phyloP scores from a whole-genome alignment of 1,140 invertebrate species.

The Brachionus angularis region DNA sequence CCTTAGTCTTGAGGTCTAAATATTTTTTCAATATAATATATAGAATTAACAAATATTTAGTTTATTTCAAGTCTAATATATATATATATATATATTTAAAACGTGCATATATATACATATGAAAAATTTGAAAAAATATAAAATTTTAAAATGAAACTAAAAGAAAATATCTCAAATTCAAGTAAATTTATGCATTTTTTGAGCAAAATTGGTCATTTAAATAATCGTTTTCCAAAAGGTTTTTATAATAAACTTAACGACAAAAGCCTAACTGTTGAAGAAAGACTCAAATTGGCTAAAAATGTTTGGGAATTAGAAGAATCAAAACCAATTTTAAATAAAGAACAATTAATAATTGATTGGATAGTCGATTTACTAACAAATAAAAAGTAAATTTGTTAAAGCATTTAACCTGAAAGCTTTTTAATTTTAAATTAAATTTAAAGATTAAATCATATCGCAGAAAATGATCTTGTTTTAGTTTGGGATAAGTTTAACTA shows the following conservation, averaged over 20 bases:
- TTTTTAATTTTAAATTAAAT: not conserved
- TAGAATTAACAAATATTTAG: too few species aligned
- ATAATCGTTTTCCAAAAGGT: not conserved
- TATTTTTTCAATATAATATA: too few species aligned
- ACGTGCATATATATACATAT: slow-evolving; percentile 27
- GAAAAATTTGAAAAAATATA: slow-evolving; percentile 1
- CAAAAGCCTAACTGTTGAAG: not conserved
- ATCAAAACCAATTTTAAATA: not conserved
- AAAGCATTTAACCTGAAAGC: not conserved
- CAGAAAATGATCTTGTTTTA: not conserved
- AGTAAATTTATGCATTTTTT: not conserved
- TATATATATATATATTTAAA: slow-evolving; percentile 3
- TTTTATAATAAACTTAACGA: slow-evolving; percentile 27
- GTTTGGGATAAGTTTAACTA: slow-evolving; percentile 15
- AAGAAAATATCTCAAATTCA: not conserved
- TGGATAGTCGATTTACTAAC: slow-evolving; percentile 19
- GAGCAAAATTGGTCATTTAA: not conserved
- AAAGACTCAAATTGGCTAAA: slow-evolving; percentile 33
- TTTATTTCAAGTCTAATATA: too few species aligned
- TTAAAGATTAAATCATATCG: not conserved
- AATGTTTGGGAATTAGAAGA: slow-evolving; percentile 9
- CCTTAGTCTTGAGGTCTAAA: too few species aligned
- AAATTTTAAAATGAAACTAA: slow-evolving; percentile 11
- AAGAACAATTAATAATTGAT: slow-evolving; percentile 11
- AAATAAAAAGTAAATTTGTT: slow-evolving; percentile 12